A percentile compares a stretch with the other conserved stretches of the same genome.
Conservation (phyloP, 1,140 invertebrate genomes). For the Hypothenemus hampei region DNA sequence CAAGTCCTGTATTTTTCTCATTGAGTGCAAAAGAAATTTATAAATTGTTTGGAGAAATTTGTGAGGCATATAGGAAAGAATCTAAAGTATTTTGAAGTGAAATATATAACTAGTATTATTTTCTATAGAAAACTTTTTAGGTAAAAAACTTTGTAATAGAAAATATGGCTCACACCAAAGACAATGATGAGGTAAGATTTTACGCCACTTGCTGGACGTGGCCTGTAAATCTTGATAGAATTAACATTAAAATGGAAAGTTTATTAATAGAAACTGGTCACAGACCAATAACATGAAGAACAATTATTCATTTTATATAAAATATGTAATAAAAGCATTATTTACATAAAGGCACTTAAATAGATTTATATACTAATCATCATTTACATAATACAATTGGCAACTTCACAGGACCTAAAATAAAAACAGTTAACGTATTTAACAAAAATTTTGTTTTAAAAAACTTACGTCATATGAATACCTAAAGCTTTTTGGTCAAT, state of each 20-base stretch:
- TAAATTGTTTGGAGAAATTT: constrained; percentile 28
- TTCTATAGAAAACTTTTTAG: constrained; percentile 29
- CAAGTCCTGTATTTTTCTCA: constrained; percentile 37
- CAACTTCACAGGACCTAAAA: not conserved
- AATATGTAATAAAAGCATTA: too few species aligned
- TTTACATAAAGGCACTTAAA: constrained; percentile 2
- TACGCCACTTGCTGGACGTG: constrained; percentile 38
- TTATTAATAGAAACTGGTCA: constrained; percentile 41
- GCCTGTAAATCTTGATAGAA: constrained; percentile 33
- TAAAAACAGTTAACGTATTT: not conserved
- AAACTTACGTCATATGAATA: constrained; percentile 7
- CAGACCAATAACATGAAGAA: constrained; percentile 30
- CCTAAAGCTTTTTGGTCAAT: not conserved
- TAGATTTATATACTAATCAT: constrained; percentile 1
- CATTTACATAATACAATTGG: not conserved
- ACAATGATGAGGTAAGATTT: constrained; percentile 40
- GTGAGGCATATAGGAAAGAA: constrained; percentile 37
- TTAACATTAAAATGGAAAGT: constrained; percentile 37
- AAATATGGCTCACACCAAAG: constrained; percentile 41
- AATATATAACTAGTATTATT: not conserved
- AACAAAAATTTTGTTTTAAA: not conserved
- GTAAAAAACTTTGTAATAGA: constrained; percentile 39
- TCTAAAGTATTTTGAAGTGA: constrained; percentile 32
- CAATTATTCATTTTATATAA: too few species aligned
- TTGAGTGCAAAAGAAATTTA: constrained; percentile 25